Conservation (phyloP, 64 coral and sea anemone genomes). For the Stichodactyla helianthus region DNA sequence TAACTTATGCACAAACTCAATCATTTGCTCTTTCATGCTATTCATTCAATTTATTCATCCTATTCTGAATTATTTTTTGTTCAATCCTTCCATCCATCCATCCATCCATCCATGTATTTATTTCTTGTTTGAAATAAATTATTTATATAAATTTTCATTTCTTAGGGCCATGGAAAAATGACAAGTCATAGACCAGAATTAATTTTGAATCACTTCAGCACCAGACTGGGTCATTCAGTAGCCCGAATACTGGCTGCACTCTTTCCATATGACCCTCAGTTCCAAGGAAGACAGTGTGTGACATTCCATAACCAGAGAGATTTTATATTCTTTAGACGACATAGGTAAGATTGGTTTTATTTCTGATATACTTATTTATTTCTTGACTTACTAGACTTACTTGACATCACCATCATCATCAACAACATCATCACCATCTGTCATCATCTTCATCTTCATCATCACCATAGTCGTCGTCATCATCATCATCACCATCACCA, state of each 20-base stretch:
- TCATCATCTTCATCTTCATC: no score
- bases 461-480: no score
- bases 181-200: slow-evolving; percentile 89
- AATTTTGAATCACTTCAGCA: slow-evolving; percentile 89
- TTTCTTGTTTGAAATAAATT: no score
- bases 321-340: slow-evolving; percentile 92
- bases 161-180: slow-evolving; percentile 78
- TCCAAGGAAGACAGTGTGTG: slow-evolving; percentile 90
- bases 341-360: slow-evolving; percentile 45
- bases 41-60: no score
- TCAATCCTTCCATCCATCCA: no score
- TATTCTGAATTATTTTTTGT: no score
- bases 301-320: slow-evolving; percentile 97
- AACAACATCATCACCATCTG: no score
- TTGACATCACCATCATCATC: neutral
- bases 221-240: slow-evolving; percentile 89
- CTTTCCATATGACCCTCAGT: slow-evolving; percentile 92
- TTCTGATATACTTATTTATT: neutral
- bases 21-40: no score
- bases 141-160: neutral
- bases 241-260: slow-evolving; percentile 68
- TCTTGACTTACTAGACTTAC: neutral
- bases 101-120: no score
- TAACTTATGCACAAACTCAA: no score
- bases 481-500: no score